Base-by-base conservation (phyloP, 2,113 vertebrate genomes). In the Numenius arquata region DNA sequence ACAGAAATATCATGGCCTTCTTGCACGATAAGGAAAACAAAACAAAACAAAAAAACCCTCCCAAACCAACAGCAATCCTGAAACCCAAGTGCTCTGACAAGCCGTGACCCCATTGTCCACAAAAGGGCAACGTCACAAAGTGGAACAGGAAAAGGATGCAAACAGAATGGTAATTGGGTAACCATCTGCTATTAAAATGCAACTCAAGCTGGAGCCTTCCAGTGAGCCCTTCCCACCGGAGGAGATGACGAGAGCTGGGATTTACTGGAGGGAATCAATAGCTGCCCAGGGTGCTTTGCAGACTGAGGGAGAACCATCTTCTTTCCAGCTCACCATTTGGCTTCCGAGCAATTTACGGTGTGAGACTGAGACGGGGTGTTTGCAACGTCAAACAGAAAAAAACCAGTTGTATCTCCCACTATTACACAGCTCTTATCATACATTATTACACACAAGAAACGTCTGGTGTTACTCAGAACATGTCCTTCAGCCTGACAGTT, bases 1-100 rank as follows among this genome's bases (percentile, higher is more conserved):
- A 75, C 66, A 90, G 89, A 94, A 95, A 94, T 87, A 96, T 52
- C 87, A 88, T 2, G 53, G 85, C 58, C 58, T 71, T 85, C 85
- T 20, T 77, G 62, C 88, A 59, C 16, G 65, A 86, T 65, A 78
- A 52, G 55, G 66, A 93, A 65, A 56, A 67, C 85, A 68, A 70
- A 85, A 78, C 90, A 85, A 90, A 73, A 41, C 23, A 45, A 61
- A 92, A 73, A 67, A 67, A 15, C 15, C 15, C 70, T 27, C 29
- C 66, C 83, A 83, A 76, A 73, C 91, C 76, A 56, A 48, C 76
- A 79, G 93, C 41, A 68, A 45, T 38, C 63, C 36, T 85, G 76
- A 53, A 85, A 85, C 63, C 71, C 36, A 5, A 61, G 70, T 40
- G 72, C 40, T 4, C 65, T 41, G 65, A 95, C 71, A 68, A 85